Base-by-base conservation (phyloP, 2,888 invertebrate genomes). In the Diogma glabrata region DNA sequence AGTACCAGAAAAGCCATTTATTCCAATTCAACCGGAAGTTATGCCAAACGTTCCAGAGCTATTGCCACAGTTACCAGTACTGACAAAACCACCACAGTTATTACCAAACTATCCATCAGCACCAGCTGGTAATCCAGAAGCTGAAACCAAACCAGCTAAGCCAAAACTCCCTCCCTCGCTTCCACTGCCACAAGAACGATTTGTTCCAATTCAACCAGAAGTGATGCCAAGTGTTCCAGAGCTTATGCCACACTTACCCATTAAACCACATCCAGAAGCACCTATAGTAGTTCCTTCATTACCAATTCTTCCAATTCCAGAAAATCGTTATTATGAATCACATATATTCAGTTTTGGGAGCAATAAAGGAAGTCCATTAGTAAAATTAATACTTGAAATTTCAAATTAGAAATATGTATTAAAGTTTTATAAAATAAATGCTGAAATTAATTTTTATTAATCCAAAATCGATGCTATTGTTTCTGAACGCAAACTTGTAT, bases 371-470 rank as follows among this genome's bases (percentile, higher is more conserved):
- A 43, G n/a, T 43, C 40, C 40, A 43, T 43, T 43, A 43, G 40
- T 43, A 12, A 43, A 43, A 43, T 20, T 43, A 22, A 43, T 43
- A 19, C 19, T 43, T 10, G n/a, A n/a, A 43, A n/a, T n/a, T n/a
- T n/a, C n/a, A n/a, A n/a, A n/a, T n/a, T n/a, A n/a, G n/a, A n/a
- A n/a, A n/a, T n/a, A n/a, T n/a, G n/a, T n/a, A n/a, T n/a, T n/a
- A n/a, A n/a, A n/a, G n/a, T n/a, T n/a, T n/a, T n/a, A n/a, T n/a
- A n/a, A n/a, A n/a, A n/a, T n/a, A n/a, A n/a, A n/a, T n/a, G n/a
- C n/a, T n/a, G n/a, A n/a, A n/a, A n/a, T n/a, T n/a, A n/a, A n/a
- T n/a, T n/a, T n/a, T n/a, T n/a, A n/a, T n/a, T n/a, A n/a, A n/a
- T n/a, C n/a, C n/a, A n/a, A n/a, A n/a, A n/a, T n/a, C n/a, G n/a